These are phyloP conservation scores for Rutpela maculata DNA, from an alignment of 2,888 invertebrate genomes.

Conservation along the genomic window DNA sequence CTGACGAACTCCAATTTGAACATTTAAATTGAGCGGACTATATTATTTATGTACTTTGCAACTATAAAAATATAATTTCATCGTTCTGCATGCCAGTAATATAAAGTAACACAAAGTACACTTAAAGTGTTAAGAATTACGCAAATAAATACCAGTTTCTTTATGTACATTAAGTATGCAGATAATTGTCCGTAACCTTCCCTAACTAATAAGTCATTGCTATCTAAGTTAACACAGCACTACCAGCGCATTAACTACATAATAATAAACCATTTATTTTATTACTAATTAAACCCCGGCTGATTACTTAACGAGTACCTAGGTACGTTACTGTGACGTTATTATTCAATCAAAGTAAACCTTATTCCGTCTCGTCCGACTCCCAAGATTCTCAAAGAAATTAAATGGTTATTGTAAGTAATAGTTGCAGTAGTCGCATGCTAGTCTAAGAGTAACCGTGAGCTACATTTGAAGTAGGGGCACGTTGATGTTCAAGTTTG, in stretches of 20 bases:
- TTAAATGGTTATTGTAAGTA: slow-evolving; percentile 38
- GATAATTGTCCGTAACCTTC: slow-evolving; percentile 58
- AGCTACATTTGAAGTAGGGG: slow-evolving; percentile 44
- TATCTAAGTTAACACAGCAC: slow-evolving; percentile 51
- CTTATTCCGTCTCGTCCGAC: neutral
- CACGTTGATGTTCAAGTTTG: slow-evolving; percentile 38
- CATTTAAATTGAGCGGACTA: no score
- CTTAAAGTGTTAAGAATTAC: neutral
- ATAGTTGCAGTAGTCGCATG: slow-evolving; percentile 29
- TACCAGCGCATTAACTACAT: slow-evolving; percentile 44
- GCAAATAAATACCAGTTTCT: slow-evolving; percentile 39
- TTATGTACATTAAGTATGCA: slow-evolving; percentile 23
- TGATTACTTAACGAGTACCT: slow-evolving; percentile 41
- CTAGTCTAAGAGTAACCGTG: slow-evolving; percentile 42
- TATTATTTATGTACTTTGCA: no score
- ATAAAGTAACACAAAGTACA: no score
- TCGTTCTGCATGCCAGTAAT: no score
- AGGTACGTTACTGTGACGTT: slow-evolving; percentile 32
- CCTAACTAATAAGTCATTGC: slow-evolving; percentile 55
- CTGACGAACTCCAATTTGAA: no score
- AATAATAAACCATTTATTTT: slow-evolving; percentile 55
- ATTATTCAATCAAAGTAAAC: slow-evolving; percentile 34
- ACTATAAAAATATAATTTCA: no score
- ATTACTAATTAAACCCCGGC: slow-evolving; percentile 48
- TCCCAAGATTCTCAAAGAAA: slow-evolving; percentile 22